Conservation (phyloP, 1,140 invertebrate species). For the Pristionchus pacificus region DNA sequence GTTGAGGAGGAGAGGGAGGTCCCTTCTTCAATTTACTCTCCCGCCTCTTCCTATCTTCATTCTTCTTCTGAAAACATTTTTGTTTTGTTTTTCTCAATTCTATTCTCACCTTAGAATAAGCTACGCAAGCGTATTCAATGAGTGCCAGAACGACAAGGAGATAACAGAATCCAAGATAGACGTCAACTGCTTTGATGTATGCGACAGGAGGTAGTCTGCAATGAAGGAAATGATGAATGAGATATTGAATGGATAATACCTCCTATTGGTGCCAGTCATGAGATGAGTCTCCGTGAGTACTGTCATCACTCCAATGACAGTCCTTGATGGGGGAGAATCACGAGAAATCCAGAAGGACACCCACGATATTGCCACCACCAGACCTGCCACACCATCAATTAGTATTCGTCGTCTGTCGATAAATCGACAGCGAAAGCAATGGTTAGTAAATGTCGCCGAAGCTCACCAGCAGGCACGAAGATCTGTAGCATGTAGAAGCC, state of each 20-base stretch:
- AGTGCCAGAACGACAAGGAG: slow-evolving; percentile 44
- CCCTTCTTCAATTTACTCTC: slow-evolving; percentile 37
- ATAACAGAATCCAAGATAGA: slow-evolving; percentile 48
- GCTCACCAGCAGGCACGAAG: slow-evolving; percentile 78
- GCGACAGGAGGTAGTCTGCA: slow-evolving; percentile 41
- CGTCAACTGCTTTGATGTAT: slow-evolving; percentile 47
- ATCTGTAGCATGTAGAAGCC: slow-evolving; percentile 98
- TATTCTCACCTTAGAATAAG: slow-evolving; percentile 34
- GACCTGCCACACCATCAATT: too few species aligned
- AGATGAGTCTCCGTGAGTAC: slow-evolving; percentile 47
- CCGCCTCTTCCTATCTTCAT: slow-evolving; percentile 27
- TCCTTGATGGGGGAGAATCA: slow-evolving; percentile 41
- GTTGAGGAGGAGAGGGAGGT: slow-evolving; percentile 23
- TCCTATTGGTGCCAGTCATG: slow-evolving; percentile 36
- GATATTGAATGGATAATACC: too few species aligned
- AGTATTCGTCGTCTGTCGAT: neutral
- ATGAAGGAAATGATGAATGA: slow-evolving; percentile 18
- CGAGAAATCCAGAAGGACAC: slow-evolving; percentile 63
- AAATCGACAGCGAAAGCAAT: neutral
- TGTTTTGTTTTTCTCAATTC: neutral
- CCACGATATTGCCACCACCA: slow-evolving; percentile 97
- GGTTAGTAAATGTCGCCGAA: neutral
- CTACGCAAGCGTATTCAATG: slow-evolving; percentile 45
- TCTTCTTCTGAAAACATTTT: slow-evolving; percentile 29
- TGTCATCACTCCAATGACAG: slow-evolving; percentile 43